Evolutionary conservation across 2,888 invertebrate species (phyloP).

Genomic region (Poecilus cupreus): DNA sequence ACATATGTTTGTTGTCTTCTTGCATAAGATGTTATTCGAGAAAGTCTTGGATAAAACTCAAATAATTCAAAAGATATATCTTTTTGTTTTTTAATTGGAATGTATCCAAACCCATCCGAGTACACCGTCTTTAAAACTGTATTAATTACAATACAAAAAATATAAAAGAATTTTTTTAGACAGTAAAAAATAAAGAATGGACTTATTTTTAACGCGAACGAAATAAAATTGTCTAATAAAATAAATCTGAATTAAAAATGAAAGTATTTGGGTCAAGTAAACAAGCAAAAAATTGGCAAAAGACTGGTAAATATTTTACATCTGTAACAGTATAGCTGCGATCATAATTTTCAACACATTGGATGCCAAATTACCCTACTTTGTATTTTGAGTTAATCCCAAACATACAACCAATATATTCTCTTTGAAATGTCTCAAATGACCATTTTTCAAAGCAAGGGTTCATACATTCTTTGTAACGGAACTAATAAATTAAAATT

Average conservation of each 20-base stretch:
- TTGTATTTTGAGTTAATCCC: too few relatives aligned
- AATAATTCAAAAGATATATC: conserved; percentile 34
- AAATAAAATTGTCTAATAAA: not conserved
- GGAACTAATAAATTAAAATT: too few relatives aligned
- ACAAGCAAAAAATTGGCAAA: conserved; percentile 59
- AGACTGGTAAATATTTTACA: conserved; percentile 56
- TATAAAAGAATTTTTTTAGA: not conserved
- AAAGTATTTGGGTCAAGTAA: conserved; percentile 61
- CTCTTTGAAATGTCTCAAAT: too few relatives aligned
- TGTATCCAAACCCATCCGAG: not conserved
- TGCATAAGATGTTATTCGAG: not conserved
- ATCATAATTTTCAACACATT: not conserved
- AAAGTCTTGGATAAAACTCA: conserved; percentile 18
- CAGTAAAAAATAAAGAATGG: not conserved
- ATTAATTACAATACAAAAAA: not conserved
- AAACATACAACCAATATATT: too few relatives aligned
- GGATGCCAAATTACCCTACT: not conserved
- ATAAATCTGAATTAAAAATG: conserved; percentile 59
- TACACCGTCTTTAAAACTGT: not conserved
- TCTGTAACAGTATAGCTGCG: conserved; percentile 2
- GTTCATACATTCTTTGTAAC: too few relatives aligned
- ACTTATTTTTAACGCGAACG: not conserved
- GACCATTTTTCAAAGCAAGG: too few relatives aligned
- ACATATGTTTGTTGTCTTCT: not conserved
- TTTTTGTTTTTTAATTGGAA: conserved; percentile 22